Percentiles rank a stretch among this genome's conserved stretches.
Evolutionary conservation across 2,797 vertebrate genomes (phyloP).

Genomic region (Mus spretus): DNA sequence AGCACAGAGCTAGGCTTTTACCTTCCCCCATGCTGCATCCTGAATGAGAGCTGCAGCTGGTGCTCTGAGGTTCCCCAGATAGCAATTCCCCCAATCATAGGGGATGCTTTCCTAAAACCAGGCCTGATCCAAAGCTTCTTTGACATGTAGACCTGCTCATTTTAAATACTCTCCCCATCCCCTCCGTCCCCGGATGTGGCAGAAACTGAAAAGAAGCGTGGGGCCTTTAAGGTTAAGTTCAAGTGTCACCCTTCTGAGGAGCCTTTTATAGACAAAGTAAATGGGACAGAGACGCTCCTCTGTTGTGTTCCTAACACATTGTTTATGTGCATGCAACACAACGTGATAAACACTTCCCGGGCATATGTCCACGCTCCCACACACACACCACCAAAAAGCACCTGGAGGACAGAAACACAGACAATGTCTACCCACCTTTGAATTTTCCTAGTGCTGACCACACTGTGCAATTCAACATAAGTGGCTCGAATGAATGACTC

Average conservation of each 20-base stretch:
- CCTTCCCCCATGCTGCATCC: not conserved
- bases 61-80: not conserved
- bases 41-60: not conserved
- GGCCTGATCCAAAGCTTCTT: not conserved
- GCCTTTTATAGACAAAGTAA: not conserved
- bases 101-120: conserved; percentile 17
- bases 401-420: not conserved
- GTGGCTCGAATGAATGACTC: not conserved
- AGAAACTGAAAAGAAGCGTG: not conserved
- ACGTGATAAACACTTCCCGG: not conserved
- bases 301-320: not conserved
- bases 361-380: not conserved
- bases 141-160: not conserved
- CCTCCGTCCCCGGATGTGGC: not conserved
- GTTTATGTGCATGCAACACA: accelerated
- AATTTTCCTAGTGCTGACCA: not conserved
- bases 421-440: not conserved
- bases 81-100: not conserved
- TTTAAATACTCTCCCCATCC: not conserved
- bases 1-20: not conserved
- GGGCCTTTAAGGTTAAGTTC: not conserved
- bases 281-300: not conserved
- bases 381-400: not conserved
- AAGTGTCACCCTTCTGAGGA: not conserved
- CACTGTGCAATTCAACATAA: not conserved